Evolutionary conservation across 2,113 vertebrate species (phyloP).

Genomic region (Ctenodactylus gundi): DNA sequence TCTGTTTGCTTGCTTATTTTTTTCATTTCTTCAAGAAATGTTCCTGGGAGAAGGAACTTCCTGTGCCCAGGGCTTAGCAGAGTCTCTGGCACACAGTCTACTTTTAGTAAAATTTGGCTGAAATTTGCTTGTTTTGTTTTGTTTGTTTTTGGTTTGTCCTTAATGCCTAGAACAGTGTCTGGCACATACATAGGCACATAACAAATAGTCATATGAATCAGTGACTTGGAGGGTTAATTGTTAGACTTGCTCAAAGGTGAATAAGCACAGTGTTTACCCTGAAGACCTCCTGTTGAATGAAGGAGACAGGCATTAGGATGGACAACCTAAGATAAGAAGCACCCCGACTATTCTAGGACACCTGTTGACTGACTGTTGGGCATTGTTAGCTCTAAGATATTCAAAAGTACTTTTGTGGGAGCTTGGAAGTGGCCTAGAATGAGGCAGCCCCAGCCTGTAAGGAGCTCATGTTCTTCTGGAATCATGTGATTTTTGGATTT

Average conservation of each 20-base stretch:
- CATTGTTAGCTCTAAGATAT: neutral
- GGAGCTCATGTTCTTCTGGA: neutral
- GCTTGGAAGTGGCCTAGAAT: accelerated
- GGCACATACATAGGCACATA: neutral
- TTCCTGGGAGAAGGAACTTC: neutral
- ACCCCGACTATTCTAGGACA: neutral
- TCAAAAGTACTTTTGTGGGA: neutral
- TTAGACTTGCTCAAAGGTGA: neutral
- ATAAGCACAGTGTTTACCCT: neutral
- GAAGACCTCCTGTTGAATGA: neutral
- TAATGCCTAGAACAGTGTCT: neutral
- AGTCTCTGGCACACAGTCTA: neutral
- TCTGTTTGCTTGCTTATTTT: neutral
- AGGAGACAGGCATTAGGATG: neutral
- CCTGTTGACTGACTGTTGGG: neutral
- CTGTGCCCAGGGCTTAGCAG: neutral
- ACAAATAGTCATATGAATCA: neutral
- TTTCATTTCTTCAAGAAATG: neutral
- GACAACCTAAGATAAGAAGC: neutral
- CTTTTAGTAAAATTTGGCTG: neutral
- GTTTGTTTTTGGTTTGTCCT: neutral
- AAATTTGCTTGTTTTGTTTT: neutral
- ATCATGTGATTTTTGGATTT: neutral
- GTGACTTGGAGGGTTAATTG: neutral
- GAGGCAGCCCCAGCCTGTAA: neutral